Conservation (phyloP, 2,888 invertebrate species). For the Sylvicola cinctus region DNA sequence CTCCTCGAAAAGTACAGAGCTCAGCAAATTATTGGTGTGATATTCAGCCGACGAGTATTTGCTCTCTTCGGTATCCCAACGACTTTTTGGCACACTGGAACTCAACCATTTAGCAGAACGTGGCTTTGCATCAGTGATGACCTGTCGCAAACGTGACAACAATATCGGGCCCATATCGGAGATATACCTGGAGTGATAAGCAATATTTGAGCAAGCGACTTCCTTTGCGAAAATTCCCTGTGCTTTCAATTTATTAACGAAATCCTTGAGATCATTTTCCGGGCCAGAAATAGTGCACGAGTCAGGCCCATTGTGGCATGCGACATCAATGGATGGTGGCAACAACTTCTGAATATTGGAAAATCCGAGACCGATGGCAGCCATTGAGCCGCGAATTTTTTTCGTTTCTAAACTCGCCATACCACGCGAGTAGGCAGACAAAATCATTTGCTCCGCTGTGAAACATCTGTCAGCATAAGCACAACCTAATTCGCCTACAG, state of each 20-base stretch:
- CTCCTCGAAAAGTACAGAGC: slow-evolving; percentile 36
- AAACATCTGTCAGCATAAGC: slow-evolving; percentile 88
- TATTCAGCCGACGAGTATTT: slow-evolving; percentile 59
- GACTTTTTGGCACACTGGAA: slow-evolving; percentile 49
- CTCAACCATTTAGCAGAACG: slow-evolving; percentile 68
- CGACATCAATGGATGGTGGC: slow-evolving; percentile 59
- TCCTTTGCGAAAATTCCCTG: slow-evolving; percentile 63
- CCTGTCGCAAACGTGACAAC: slow-evolving; percentile 36
- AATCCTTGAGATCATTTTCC: slow-evolving; percentile 38
- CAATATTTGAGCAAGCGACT: slow-evolving; percentile 70
- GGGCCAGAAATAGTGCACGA: slow-evolving; percentile 82
- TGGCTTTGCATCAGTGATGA: slow-evolving; percentile 40
- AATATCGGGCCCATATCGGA: slow-evolving; percentile 42
- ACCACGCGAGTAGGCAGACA: slow-evolving; percentile 68
- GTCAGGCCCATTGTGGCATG: slow-evolving; percentile 72
- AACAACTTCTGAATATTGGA: slow-evolving; percentile 34
- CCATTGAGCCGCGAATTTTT: slow-evolving; percentile 65
- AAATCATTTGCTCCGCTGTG: slow-evolving; percentile 67
- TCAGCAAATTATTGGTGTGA: slow-evolving; percentile 65
- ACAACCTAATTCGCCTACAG: slow-evolving; percentile 86
- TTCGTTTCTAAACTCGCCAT: slow-evolving; percentile 48
- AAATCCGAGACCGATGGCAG: slow-evolving; percentile 54
- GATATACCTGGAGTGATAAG: slow-evolving; percentile 77
- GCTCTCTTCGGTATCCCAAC: slow-evolving; percentile 47
- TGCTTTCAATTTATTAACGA: slow-evolving; percentile 41